Evolutionary conservation across 1,140 invertebrate species (phyloP), one percentile per base, ranked within the genome.

Genomic region (Trichogramma pretiosum): DNA sequence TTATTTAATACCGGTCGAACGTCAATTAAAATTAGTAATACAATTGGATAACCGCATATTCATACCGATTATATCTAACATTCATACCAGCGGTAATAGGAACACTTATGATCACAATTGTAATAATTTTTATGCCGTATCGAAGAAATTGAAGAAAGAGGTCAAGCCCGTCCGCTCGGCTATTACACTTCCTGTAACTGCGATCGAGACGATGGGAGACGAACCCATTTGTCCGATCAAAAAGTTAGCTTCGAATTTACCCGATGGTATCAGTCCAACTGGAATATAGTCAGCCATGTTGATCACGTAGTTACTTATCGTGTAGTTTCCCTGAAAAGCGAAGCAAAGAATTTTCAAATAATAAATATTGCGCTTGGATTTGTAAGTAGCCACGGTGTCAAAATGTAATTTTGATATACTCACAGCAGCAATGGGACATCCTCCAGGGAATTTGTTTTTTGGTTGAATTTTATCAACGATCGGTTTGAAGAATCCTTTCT

Each of bases 371-470:
- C 5, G 24, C 24, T 36, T 4, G 36, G 10, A 17, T n/a, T n/a
- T n/a, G n/a, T n/a, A n/a, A n/a, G n/a, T n/a, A n/a, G n/a, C n/a
- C 24, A 28, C 5, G 11, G 5, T 28, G 5, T 28, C 24, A 28
- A 28, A 28, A 11, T 28, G 11, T 28, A n/a, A n/a, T 38, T 38
- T 10, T 0, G 23, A 38, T 38, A 22, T 41, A 36, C 30, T 10
- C 14, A 50, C 41, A 21, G 36, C 14, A 24, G 33, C 18, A 22
- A 50, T 19, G 1, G 41, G 41, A 35, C 48, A 50, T 0, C n/a
- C n/a, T 13, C 3, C 23, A 2, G 48, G 21, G 21, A 46, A 28
- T 33, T 50, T 19, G 11, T 22, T 14, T 5, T 5, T 4, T 21
- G 42, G 37, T 21, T 45, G 16, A 0, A 50, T 22, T 21, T 40